Percentiles rank a stretch among this genome's conserved stretches.
Conservation (phyloP, 2,113 vertebrate species). For the Pedionomus torquatus region DNA sequence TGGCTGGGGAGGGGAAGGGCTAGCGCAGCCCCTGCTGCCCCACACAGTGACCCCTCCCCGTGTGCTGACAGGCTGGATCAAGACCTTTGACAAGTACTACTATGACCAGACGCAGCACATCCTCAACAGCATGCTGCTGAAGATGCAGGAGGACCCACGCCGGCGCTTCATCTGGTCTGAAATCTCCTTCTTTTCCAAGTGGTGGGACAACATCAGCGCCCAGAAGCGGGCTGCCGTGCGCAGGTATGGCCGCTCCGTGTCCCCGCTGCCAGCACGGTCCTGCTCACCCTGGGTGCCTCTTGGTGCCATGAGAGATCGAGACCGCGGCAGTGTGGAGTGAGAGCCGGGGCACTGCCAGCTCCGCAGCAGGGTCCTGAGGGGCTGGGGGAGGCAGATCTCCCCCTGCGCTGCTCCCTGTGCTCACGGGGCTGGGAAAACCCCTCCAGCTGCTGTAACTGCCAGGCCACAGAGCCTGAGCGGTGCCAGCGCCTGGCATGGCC, state of each 20-base stretch:
- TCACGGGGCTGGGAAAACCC: not conserved
- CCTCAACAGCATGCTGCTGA: slow-evolving; percentile 95
- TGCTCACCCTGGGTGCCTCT: not conserved
- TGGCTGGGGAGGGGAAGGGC: not conserved
- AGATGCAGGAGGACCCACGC: slow-evolving; percentile 91
- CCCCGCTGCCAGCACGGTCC: fast-evolving
- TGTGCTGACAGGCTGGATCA: slow-evolving; percentile 88
- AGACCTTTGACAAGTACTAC: slow-evolving; percentile 99
- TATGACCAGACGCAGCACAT: slow-evolving; percentile 96
- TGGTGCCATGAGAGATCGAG: not conserved
- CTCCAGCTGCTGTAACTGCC: fast-evolving
- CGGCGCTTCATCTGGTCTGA: slow-evolving; percentile 98
- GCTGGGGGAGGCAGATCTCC: not conserved
- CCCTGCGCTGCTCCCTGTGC: not conserved
- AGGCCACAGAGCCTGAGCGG: not conserved
- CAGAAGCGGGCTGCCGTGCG: slow-evolving; percentile 89
- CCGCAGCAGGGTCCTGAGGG: not conserved
- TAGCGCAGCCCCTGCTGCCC: not conserved
- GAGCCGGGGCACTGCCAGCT: not conserved
- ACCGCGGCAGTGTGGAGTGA: not conserved
- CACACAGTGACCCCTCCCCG: fast-evolving
- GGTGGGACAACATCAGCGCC: slow-evolving; percentile 92
- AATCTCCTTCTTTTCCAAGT: slow-evolving; percentile 95
- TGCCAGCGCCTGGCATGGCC: not conserved
- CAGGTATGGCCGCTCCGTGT: slow-evolving; percentile 65